Conservation (phyloP, 2,888 invertebrate species). For the Drosophila formosana region DNA sequence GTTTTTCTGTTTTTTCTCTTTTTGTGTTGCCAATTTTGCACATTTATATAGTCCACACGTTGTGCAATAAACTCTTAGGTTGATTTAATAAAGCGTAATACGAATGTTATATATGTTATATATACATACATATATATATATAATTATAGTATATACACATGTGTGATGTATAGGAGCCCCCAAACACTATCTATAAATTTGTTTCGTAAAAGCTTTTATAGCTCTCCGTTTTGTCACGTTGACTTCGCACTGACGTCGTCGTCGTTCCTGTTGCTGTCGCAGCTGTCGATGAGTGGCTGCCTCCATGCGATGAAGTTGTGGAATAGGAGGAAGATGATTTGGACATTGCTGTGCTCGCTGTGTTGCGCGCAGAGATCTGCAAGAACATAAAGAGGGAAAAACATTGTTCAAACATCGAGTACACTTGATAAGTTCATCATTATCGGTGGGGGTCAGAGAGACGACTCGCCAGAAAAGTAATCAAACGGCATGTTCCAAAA, state of each 20-base stretch:
- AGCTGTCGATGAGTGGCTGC: constrained; percentile 31
- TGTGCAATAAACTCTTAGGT: constrained; percentile 62
- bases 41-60: constrained; percentile 39
- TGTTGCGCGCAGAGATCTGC: constrained; percentile 72
- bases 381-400: constrained; percentile 38
- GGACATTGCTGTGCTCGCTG: constrained; percentile 34
- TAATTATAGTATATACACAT: constrained; percentile 30
- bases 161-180: constrained; percentile 22
- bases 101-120: constrained; percentile 40
- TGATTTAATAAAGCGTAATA: constrained; percentile 69
- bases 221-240: constrained; percentile 80
- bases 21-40: constrained; percentile 31
- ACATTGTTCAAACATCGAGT: background rate
- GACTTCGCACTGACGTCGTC: constrained; percentile 61
- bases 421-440: background rate
- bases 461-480: constrained; percentile 27
- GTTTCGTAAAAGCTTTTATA: constrained; percentile 84
- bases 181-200: constrained; percentile 79
- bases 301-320: constrained; percentile 16
- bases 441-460: background rate
- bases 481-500: constrained; percentile 50
- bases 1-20: constrained; percentile 9
- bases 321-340: constrained; percentile 45
- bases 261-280: constrained; percentile 48
- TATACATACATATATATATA: constrained; percentile 33